Conservation (phyloP, 2,888 invertebrate genomes). For the Steinernema hermaphroditum region DNA sequence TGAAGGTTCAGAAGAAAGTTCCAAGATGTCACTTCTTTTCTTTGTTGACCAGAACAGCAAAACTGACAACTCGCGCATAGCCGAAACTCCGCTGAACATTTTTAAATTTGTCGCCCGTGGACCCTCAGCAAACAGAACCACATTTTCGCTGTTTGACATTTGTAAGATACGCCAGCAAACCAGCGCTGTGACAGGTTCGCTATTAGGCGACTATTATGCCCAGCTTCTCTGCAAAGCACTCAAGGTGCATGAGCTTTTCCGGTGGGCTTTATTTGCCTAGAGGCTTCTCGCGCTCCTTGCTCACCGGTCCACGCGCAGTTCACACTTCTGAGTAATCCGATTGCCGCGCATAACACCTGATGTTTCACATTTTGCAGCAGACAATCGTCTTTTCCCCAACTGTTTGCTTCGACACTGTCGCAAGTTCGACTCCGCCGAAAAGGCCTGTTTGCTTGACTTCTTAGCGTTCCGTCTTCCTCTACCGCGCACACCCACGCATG, state of each 20-base stretch:
- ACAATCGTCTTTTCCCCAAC: not conserved
- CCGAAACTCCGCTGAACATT: not conserved
- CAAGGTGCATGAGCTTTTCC: not conserved
- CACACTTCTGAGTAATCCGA: slow-evolving; percentile 10
- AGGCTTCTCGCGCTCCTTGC: not conserved
- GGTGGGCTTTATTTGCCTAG: not conserved
- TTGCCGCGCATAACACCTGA: not conserved
- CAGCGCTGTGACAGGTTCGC: not conserved
- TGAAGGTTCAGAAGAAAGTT: too few species aligned
- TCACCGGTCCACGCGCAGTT: not conserved
- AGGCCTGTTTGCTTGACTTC: slow-evolving; percentile 1
- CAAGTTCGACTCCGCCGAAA: not conserved
- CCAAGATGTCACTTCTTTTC: not conserved
- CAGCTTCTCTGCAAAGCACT: too few species aligned
- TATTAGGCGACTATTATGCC: too few species aligned
- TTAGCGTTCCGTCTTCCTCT: not conserved
- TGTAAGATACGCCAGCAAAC: not conserved
- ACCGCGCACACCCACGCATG: not conserved
- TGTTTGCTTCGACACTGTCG: not conserved
- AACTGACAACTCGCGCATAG: not conserved
- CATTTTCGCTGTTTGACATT: slow-evolving; percentile 2
- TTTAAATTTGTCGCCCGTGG: not conserved
- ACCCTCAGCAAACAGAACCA: not conserved
- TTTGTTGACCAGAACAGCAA: not conserved
- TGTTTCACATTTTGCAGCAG: not conserved